Evolutionary conservation across 2,113 vertebrate species (phyloP), one percentile per base, ranked within the genome.

Genomic region (Elachura formosa): DNA sequence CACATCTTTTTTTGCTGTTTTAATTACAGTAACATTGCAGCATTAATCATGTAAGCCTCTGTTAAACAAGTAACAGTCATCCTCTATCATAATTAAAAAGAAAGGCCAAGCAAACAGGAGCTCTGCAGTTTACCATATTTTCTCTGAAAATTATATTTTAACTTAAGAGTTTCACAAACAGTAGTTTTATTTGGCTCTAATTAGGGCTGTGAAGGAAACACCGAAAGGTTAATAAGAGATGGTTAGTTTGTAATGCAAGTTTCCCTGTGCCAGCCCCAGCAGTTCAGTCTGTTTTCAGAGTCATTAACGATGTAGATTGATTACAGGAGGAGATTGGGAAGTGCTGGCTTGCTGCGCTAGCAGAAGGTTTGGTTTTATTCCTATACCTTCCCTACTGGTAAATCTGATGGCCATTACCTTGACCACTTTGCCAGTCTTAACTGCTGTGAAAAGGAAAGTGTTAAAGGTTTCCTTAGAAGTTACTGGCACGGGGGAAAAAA

Each of bases 171-270:
- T 92, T 71, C 80, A 88, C 87, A 96, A 93, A 82, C 91, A 68
- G 74, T 87, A 87, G 91, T 95, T 97, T 97, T 96, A 96, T 96
- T 95, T 90, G 80, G 89, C 66, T 97, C 82, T 96, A 98, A 97
- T 97, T 96, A 97, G 71, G 24, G 29, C 58, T 94, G 92, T 51
- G 94, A 96, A 96, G 87, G 81, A 96, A 98, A 96, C 90, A 96
- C 82, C 51, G 34, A 97, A 98, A 98, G 96, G 96, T 98, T 98
- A 98, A 96, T 96, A 97, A 96, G 96, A 97, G 91, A 94, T 81
- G 87, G 96, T 97, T 97, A 96, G 93, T 97, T 97, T 95, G 90
- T 87, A 97, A 96, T 81, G 93, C 93, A 95, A 90, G 94, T 96
- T 97, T 97, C 91, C 94, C 61, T 0, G 81, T 97, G 96, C 96